These are phyloP conservation scores for Hemitrygon akajei DNA, from an alignment of 2,797 vertebrate genomes.

Conservation along the genomic window DNA sequence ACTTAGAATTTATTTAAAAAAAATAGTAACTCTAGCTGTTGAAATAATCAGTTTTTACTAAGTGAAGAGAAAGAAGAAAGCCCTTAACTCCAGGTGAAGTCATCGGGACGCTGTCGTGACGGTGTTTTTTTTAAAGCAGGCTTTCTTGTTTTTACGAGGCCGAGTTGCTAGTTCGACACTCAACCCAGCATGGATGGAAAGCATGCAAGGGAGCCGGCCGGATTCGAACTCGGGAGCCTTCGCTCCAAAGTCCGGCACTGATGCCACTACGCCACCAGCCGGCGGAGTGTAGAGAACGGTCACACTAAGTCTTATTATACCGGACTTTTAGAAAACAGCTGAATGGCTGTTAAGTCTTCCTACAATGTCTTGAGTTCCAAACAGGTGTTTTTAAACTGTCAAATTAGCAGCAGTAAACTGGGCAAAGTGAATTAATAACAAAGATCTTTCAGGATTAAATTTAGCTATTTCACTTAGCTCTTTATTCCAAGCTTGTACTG, in stretches of 20 bases:
- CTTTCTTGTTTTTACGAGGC: too few species aligned
- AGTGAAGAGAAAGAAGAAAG: background rate
- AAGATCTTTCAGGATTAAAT: slow-evolving; percentile 6
- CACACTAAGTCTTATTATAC: background rate
- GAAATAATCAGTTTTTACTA: background rate
- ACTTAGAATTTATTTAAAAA: background rate
- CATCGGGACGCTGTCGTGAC: too few species aligned
- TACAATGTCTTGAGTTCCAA: background rate
- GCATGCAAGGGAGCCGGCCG: too few species aligned
- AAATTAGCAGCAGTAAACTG: slow-evolving; percentile 21
- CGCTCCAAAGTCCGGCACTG: too few species aligned
- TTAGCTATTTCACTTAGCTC: slow-evolving; percentile 6
- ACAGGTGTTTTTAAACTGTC: slow-evolving; percentile 7
- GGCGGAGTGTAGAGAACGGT: background rate
- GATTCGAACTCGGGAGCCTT: too few species aligned
- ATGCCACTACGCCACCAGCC: too few species aligned
- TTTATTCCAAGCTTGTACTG: background rate
- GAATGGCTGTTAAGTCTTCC: background rate
- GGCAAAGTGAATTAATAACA: slow-evolving; percentile 2
- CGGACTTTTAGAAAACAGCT: background rate
- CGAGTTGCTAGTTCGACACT: too few species aligned
- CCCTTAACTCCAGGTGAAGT: too few species aligned
- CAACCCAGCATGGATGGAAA: too few species aligned
- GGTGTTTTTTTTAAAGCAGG: too few species aligned
- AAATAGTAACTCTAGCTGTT: background rate